Evolutionary conservation across 2,113 vertebrate genomes (phyloP).

Genomic region (Pholis gunnellus): DNA sequence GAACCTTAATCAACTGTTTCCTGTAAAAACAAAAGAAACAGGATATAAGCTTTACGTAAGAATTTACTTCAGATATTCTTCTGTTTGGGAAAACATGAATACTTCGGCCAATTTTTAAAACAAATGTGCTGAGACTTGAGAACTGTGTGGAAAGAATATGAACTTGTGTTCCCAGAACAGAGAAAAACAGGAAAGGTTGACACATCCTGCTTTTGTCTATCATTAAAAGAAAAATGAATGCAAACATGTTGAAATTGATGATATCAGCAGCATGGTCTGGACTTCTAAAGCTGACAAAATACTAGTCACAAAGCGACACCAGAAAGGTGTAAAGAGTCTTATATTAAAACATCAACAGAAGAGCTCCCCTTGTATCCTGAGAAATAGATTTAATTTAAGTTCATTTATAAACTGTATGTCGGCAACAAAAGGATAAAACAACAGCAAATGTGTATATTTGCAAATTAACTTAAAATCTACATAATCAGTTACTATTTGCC

Average conservation of each 20-base stretch:
- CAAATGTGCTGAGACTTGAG: constrained; percentile 12
- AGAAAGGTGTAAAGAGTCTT: neutral
- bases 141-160: neutral
- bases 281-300: neutral
- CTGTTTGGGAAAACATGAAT: neutral
- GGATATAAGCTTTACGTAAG: neutral
- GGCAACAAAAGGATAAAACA: neutral
- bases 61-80: neutral
- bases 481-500: neutral
- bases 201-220: constrained; percentile 54
- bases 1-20: neutral
- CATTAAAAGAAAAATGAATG: neutral
- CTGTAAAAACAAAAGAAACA: constrained; percentile 16
- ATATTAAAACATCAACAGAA: neutral
- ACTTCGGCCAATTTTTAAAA: neutral
- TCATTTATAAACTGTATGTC: neutral
- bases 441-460: neutral
- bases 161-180: constrained; percentile 5
- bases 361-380: neutral
- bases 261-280: neutral
- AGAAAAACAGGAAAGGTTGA: constrained; percentile 24
- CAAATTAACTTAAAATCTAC: neutral
- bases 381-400: neutral
- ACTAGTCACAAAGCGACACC: neutral
- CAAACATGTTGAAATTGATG: neutral